Evolutionary conservation across 2,888 invertebrate genomes (phyloP).

Genomic region (Mesorhabditis spiculigera): DNA sequence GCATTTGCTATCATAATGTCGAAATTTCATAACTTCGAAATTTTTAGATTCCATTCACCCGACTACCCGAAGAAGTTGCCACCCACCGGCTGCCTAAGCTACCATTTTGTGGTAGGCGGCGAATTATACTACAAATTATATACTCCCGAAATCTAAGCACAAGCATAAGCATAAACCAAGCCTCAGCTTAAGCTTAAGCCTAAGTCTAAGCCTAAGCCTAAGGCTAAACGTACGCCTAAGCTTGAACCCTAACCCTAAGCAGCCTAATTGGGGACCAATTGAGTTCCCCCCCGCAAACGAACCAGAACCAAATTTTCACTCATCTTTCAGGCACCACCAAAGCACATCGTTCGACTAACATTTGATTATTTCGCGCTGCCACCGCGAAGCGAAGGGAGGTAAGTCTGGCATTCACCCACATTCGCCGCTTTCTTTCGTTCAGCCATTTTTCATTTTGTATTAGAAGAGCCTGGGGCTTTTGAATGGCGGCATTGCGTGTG

Average conservation of each 20-base stretch:
- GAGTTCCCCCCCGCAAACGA: background rate
- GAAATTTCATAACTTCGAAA: too few species aligned
- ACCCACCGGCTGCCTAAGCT: constrained; percentile 26
- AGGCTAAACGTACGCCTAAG: too few species aligned
- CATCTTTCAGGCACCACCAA: constrained; percentile 21
- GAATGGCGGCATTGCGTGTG: too few species aligned
- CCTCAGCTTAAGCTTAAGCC: too few species aligned
- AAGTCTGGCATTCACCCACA: background rate
- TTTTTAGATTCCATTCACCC: constrained; percentile 26
- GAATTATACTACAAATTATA: background rate
- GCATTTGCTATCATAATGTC: background rate
- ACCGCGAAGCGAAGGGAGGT: constrained; percentile 25
- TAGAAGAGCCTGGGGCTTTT: too few species aligned
- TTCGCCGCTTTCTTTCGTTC: background rate
- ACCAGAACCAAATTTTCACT: background rate
- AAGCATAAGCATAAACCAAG: too few species aligned
- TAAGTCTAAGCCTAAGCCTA: too few species aligned
- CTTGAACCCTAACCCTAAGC: too few species aligned
- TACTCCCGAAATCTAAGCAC: too few species aligned
- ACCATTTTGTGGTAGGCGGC: constrained; percentile 30
- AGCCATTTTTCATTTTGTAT: background rate
- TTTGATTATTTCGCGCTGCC: constrained; percentile 29
- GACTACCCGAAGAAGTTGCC: constrained; percentile 27
- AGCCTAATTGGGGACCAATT: background rate
- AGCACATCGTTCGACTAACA: constrained; percentile 25